These are phyloP conservation scores for Xestia xanthographa DNA, from an alignment of 2,888 invertebrate species.

Conservation along the genomic window DNA sequence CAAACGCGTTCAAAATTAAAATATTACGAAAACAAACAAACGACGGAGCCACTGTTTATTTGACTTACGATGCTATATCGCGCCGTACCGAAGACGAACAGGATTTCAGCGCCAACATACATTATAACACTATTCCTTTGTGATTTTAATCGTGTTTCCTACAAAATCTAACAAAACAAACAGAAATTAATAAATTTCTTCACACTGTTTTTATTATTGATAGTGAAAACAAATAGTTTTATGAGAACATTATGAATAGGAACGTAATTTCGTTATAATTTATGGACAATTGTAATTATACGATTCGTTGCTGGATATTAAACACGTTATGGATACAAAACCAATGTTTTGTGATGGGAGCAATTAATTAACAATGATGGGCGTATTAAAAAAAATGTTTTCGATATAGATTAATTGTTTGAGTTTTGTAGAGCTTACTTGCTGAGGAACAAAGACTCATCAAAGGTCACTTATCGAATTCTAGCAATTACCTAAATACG, in stretches of 20 bases:
- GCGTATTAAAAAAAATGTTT: background rate
- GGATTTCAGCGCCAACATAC: constrained; percentile 63
- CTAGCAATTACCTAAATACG: background rate
- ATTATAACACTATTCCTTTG: constrained; percentile 66
- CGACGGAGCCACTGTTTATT: constrained; percentile 77
- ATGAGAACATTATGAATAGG: constrained; percentile 53
- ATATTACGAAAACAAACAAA: constrained; percentile 85
- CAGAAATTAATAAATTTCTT: constrained; percentile 64
- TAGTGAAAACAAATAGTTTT: constrained; percentile 57
- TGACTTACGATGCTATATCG: constrained; percentile 80
- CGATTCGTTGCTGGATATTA: constrained; percentile 51
- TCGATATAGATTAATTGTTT: background rate
- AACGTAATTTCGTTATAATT: constrained; percentile 50
- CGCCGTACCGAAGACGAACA: constrained; percentile 78
- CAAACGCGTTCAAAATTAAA: constrained; percentile 84
- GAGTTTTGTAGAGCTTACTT: background rate
- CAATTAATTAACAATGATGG: constrained; percentile 1
- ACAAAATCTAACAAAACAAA: constrained; percentile 62
- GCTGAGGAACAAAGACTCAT: background rate
- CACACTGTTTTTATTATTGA: constrained; percentile 57
- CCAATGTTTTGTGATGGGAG: constrained; percentile 12
- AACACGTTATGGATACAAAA: constrained; percentile 42
- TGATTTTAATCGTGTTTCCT: constrained; percentile 64
- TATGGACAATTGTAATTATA: constrained; percentile 55
- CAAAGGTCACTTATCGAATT: background rate